Percentiles rank a stretch among this genome's conserved stretches.
Evolutionary conservation across 2,888 invertebrate genomes (phyloP).

Genomic region (Ormyrus rosae): DNA sequence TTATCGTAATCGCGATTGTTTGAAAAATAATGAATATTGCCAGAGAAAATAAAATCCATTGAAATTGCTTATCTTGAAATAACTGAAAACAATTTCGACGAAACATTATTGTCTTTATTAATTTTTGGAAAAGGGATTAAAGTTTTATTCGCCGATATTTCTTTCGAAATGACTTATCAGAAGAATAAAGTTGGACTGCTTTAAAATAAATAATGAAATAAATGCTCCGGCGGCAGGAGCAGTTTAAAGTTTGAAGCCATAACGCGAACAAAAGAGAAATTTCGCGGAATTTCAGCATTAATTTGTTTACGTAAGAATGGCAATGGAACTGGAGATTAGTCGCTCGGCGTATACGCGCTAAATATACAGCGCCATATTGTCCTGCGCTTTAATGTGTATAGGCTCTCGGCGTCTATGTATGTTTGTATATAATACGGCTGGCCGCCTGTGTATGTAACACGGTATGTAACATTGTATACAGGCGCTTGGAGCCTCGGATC

Average conservation of each 20-base stretch:
- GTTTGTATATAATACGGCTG: background rate
- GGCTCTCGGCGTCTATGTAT: background rate
- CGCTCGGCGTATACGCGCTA: background rate
- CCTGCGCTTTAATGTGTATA: slow-evolving; percentile 27
- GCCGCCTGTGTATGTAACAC: slow-evolving; percentile 15
- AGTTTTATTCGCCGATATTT: too few relatives aligned
- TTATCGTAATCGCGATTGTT: too few relatives aligned
- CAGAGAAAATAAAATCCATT: background rate
- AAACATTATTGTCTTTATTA: too few relatives aligned
- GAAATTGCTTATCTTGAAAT: too few relatives aligned
- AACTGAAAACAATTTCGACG: too few relatives aligned
- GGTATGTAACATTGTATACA: slow-evolving; percentile 41
- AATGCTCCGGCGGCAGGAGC: too few relatives aligned
- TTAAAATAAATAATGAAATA: too few relatives aligned
- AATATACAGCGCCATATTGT: slow-evolving; percentile 38
- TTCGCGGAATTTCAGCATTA: slow-evolving; percentile 14
- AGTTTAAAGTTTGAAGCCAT: too few relatives aligned
- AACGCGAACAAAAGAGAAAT: slow-evolving; percentile 4
- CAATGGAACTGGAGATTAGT: slow-evolving; percentile 46
- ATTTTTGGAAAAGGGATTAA: too few relatives aligned
- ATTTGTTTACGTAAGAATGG: background rate
- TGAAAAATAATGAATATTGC: too few relatives aligned
- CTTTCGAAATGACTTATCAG: too few relatives aligned
- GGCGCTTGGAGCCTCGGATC: slow-evolving; percentile 36
- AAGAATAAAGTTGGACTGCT: too few relatives aligned